A percentile compares a stretch with the other conserved stretches of the same genome.
Conservation (phyloP, 2,888 invertebrate genomes). For the Rotaria socialis region DNA sequence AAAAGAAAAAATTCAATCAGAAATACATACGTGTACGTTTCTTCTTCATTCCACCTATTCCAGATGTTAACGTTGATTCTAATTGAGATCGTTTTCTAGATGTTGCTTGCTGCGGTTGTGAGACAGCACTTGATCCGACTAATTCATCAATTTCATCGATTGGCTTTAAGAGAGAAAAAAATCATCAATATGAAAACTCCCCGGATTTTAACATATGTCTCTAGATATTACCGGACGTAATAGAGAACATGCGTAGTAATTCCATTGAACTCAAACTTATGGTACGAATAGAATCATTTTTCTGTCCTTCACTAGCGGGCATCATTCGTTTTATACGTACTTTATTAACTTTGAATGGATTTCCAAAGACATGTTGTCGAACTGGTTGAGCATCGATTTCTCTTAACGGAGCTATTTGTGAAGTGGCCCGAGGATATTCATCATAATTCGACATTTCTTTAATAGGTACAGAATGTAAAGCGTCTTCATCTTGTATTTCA, state of each 20-base stretch:
- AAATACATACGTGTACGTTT: conserved; percentile 8
- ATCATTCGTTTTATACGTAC: conserved; percentile 51
- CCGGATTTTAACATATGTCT: too few species aligned
- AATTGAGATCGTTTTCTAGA: not conserved
- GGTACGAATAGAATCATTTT: too few species aligned
- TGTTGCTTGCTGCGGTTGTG: not conserved
- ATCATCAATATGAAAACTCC: too few species aligned
- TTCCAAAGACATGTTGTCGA: conserved; percentile 96
- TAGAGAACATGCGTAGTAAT: too few species aligned
- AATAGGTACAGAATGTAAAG: conserved; percentile 81
- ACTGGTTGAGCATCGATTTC: conserved; percentile 92
- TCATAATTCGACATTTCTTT: conserved; percentile 99
- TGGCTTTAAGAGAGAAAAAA: not conserved
- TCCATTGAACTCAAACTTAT: too few species aligned
- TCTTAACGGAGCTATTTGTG: conserved; percentile 73
- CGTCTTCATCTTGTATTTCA: conserved; percentile 43
- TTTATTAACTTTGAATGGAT: conserved; percentile 98
- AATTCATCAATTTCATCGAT: conserved; percentile 46
- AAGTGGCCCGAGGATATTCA: conserved; percentile 86
- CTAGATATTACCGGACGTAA: too few species aligned
- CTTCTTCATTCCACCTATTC: not conserved
- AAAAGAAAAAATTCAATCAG: not conserved
- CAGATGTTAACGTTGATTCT: not conserved
- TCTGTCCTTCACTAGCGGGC: too few species aligned
- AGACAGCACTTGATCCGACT: conserved; percentile 35